These are phyloP conservation scores for Hozukius guyotensis DNA, from an alignment of 2,797 vertebrate species.

Conservation along the genomic window DNA sequence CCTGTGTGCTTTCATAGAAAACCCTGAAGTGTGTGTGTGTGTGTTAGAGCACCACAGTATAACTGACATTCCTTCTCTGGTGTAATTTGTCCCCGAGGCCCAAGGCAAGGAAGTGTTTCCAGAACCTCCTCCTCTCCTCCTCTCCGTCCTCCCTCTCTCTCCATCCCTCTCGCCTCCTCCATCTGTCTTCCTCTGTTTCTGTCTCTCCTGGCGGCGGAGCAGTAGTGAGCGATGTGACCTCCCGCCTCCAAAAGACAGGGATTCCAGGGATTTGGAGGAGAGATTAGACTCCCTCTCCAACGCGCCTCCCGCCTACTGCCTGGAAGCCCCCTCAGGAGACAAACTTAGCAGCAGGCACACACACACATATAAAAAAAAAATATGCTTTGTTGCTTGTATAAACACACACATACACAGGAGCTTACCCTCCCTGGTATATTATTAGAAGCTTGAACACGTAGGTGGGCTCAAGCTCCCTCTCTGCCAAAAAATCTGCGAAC, in stretches of 20 bases:
- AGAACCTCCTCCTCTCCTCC: conserved; percentile 3
- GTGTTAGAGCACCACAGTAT: conserved; percentile 4
- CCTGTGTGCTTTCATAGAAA: background rate
- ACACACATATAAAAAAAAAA: background rate
- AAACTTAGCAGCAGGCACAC: conserved; percentile 25
- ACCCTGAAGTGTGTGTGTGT: background rate
- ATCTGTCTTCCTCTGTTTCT: conserved; percentile 42
- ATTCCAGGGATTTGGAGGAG: conserved; percentile 63
- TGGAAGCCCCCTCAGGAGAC: conserved; percentile 43
- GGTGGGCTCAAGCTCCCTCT: conserved; percentile 30
- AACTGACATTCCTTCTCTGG: conserved; percentile 52
- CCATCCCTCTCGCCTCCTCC: conserved; percentile 27
- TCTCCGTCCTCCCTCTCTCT: conserved; percentile 8
- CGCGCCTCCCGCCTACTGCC: conserved; percentile 12
- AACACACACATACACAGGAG: conserved; percentile 24
- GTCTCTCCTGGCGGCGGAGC: conserved; percentile 37
- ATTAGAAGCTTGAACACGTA: conserved; percentile 39
- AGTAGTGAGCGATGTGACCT: conserved; percentile 59
- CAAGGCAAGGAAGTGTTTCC: conserved; percentile 43
- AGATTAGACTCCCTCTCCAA: conserved; percentile 43
- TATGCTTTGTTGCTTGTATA: conserved; percentile 16
- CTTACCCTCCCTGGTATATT: conserved; percentile 21
- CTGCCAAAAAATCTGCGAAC: conserved; percentile 33
- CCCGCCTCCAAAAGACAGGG: conserved; percentile 54
- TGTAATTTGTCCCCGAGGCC: conserved; percentile 66